Percentiles rank a stretch among this genome's conserved stretches.
These are phyloP conservation scores for Merops nubicus DNA, from an alignment of 2,113 vertebrate species.

Conservation along the genomic window DNA sequence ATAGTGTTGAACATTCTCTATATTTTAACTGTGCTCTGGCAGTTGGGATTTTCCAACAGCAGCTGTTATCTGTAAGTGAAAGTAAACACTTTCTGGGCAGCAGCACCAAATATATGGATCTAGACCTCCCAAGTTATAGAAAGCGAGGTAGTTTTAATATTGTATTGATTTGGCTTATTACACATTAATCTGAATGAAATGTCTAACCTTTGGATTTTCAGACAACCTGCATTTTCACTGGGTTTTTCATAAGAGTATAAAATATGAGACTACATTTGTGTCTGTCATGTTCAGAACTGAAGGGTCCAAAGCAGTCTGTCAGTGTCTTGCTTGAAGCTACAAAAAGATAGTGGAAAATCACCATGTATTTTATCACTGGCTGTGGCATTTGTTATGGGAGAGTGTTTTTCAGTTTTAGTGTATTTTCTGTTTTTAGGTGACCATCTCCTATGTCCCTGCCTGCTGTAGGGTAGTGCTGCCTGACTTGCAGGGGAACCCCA, in stretches of 20 bases:
- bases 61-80: background rate
- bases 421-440: background rate
- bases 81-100: background rate
- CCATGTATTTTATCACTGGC: background rate
- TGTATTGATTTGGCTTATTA: background rate
- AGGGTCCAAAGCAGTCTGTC: background rate
- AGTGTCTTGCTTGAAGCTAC: background rate
- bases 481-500: background rate
- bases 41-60: background rate
- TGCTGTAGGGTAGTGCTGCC: background rate
- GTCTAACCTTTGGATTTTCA: background rate
- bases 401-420: background rate
- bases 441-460: background rate
- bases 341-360: background rate
- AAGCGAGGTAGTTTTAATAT: background rate
- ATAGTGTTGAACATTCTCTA: background rate
- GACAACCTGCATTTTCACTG: background rate
- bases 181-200: background rate
- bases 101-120: background rate
- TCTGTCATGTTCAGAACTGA: background rate
- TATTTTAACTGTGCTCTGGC: background rate
- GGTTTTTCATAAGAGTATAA: background rate
- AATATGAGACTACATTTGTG: background rate
- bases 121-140: background rate
- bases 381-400: background rate